Conservation (phyloP, 92 coral and sea anemone genomes). For the Umimayanthus chanpuru region DNA sequence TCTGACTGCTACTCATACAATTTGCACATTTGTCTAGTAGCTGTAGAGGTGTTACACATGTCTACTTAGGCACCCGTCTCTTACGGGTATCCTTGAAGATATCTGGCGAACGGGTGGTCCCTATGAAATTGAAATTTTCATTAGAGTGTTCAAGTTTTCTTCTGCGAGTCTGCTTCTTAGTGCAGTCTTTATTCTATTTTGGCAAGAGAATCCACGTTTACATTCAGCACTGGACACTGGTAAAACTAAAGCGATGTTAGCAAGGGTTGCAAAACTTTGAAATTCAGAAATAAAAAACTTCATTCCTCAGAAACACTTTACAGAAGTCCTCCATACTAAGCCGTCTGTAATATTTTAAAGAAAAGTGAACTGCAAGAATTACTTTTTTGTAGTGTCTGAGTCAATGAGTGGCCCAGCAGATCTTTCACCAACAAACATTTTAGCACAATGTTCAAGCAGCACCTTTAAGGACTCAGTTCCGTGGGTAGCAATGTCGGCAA, state of each 20-base stretch:
- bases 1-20: background rate
- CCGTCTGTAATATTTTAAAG: background rate
- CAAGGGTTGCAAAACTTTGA: too few relatives aligned
- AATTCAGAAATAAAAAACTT: background rate
- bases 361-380: constrained; percentile 15
- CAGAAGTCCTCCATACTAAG: constrained; percentile 11
- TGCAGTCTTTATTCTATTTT: constrained; percentile 1
- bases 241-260: constrained; percentile 17
- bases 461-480: constrained; percentile 40
- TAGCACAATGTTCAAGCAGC: constrained; percentile 39
- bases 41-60: background rate
- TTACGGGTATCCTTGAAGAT: background rate
- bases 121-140: constrained; percentile 4
- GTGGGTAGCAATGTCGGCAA: constrained; percentile 45
- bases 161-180: constrained; percentile 15
- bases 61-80: background rate
- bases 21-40: background rate
- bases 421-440: constrained; percentile 14
- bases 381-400: background rate
- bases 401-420: constrained; percentile 19
- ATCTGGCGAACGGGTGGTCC: background rate
- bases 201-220: constrained; percentile 24
- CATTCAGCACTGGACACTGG: constrained; percentile 37
- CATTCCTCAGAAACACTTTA: background rate
- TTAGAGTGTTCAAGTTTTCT: constrained; percentile 16